Percentiles rank a stretch among this genome's conserved stretches.
These are phyloP conservation scores for Podarcis raffonei DNA, from an alignment of 2,113 vertebrate genomes.

Conservation along the genomic window DNA sequence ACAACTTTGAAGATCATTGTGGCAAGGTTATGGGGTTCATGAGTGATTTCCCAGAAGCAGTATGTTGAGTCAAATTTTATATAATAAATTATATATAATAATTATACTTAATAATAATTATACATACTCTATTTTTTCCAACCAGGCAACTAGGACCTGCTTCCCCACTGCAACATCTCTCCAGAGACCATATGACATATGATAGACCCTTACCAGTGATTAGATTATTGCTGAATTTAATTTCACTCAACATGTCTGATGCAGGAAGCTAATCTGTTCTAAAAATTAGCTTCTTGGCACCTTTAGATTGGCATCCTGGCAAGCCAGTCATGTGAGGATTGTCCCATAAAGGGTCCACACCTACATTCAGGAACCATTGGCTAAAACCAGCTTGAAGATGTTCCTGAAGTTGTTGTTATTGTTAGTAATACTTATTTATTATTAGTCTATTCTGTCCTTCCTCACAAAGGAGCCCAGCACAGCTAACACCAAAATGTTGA, in stretches of 20 bases:
- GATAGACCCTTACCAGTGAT: no score
- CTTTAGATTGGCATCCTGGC: background rate
- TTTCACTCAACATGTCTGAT: no score
- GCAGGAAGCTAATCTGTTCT: background rate
- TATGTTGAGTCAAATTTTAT: background rate
- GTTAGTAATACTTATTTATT: no score
- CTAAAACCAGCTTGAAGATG: background rate
- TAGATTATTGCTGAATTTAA: no score
- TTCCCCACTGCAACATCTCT: no score
- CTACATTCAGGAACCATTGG: background rate
- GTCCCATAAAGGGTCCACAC: background rate
- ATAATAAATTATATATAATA: background rate
- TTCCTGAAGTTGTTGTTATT: no score
- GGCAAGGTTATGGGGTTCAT: constrained; percentile 24
- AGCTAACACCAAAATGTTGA: no score
- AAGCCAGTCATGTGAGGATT: background rate
- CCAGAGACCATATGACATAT: no score
- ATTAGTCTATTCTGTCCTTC: no score
- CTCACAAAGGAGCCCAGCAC: no score
- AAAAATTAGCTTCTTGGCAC: background rate
- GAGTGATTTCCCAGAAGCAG: constrained; percentile 27
- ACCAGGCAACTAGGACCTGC: background rate
- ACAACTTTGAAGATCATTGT: constrained; percentile 20
- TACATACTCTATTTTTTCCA: background rate
- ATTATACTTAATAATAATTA: no score